phyloP scores from a whole-genome alignment of 2,888 invertebrate genomes.

The Leucozona laternaria region DNA sequence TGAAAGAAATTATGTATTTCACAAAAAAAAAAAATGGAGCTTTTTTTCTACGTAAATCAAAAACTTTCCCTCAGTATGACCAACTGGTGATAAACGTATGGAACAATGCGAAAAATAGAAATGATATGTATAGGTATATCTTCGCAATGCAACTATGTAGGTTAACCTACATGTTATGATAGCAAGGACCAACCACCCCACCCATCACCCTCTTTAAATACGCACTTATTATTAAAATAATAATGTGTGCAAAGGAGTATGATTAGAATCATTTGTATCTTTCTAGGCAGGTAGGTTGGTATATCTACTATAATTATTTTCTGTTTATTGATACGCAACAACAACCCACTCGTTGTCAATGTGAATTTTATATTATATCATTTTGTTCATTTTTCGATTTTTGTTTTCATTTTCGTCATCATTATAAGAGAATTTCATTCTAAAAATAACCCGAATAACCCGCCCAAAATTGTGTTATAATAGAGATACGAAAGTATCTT shows the following conservation, averaged over 20 bases:
- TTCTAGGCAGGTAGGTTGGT: too few relatives aligned
- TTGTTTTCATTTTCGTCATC: slow-evolving; percentile 34
- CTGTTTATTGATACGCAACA: background rate
- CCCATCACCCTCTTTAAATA: background rate
- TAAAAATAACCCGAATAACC: slow-evolving; percentile 37
- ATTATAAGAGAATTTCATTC: slow-evolving; percentile 24
- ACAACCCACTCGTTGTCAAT: slow-evolving; percentile 21
- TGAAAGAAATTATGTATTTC: background rate
- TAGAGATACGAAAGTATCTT: slow-evolving; percentile 10
- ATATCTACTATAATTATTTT: slow-evolving; percentile 11
- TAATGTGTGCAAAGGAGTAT: background rate
- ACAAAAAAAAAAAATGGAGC: background rate
- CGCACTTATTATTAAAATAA: background rate
- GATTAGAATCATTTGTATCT: background rate
- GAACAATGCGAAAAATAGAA: background rate
- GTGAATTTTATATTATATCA: slow-evolving; percentile 19
- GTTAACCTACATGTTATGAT: background rate
- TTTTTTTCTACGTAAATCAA: background rate
- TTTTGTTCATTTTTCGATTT: slow-evolving; percentile 47
- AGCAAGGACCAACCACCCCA: background rate
- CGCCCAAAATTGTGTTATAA: slow-evolving; percentile 9
- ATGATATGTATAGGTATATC: background rate
- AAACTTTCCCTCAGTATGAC: background rate
- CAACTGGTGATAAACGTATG: too few relatives aligned
- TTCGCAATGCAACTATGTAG: background rate